Evolutionary conservation across 2,888 invertebrate genomes (phyloP).

Genomic region (Automeris io): DNA sequence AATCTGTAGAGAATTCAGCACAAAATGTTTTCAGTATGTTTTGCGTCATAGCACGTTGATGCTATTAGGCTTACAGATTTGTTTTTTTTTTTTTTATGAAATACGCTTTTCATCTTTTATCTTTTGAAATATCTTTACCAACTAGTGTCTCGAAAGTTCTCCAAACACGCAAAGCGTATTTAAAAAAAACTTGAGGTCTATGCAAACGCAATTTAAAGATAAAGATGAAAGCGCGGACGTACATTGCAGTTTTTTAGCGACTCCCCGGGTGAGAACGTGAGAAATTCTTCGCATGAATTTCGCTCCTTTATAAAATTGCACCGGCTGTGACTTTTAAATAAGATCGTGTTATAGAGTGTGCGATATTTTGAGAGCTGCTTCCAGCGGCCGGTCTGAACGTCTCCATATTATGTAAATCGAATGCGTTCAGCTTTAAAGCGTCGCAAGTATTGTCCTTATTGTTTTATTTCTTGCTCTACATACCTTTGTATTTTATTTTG

Average conservation of each 20-base stretch:
- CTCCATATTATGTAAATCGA: constrained; percentile 53
- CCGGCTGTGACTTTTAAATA: constrained; percentile 58
- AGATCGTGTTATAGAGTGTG: constrained; percentile 42
- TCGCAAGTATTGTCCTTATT: not conserved
- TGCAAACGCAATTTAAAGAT: constrained; percentile 28
- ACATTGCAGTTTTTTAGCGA: constrained; percentile 26
- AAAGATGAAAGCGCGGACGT: constrained; percentile 20
- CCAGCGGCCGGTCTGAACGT: constrained; percentile 33
- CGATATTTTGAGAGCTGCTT: constrained; percentile 37
- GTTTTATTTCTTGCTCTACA: not conserved
- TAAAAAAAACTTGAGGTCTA: not conserved
- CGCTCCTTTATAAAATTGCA: constrained; percentile 45
- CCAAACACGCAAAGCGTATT: not conserved
- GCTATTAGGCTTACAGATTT: not conserved
- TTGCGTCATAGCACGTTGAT: too few species aligned
- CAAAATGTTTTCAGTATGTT: too few species aligned
- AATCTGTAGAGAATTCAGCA: too few species aligned
- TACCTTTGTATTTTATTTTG: too few species aligned
- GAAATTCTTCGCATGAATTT: constrained; percentile 24
- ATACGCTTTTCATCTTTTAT: too few species aligned
- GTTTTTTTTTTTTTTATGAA: too few species aligned
- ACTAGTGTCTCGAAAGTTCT: not conserved
- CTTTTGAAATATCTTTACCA: not conserved
- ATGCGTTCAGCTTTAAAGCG: constrained; percentile 16
- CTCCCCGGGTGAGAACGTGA: constrained; percentile 9